Base-by-base conservation (phyloP, 2,113 vertebrate genomes). In the Tricholaema leucomelas region DNA sequence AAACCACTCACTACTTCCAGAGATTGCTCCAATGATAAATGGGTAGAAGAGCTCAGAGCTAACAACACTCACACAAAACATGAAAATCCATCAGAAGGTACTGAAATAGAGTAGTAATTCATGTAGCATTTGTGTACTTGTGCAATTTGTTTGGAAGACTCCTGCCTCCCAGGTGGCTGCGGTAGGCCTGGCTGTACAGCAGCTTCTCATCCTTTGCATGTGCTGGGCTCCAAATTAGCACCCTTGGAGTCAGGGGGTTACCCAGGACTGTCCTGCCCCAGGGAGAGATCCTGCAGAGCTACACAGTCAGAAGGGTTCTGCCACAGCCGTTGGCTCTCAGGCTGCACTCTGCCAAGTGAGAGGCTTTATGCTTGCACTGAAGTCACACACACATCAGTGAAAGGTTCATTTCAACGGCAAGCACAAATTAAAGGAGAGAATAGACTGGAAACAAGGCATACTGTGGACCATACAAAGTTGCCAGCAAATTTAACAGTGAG, bases 341-440 rank as follows among this genome's bases (percentile, higher is more conserved):
- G 2, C 46, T 71, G 15, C 1, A 3, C 33, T 88, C 46, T 58
- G 28, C 14, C 8, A 8, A 17, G 33, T 2, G 10, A 44, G 48
- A 7, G 20, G 11, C 87, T 81, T 79, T 69, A 27, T 67, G 85
- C 9, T 58, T 61, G 66, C 87, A 87, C 75, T 7, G 33, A 80
- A 92, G 72, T 56, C 40, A 44, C 31, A 44, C 31, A 44, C n/a
- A 74, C 66, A 58, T 12, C 40, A 89, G 55, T 2, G 1, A 11
- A 83, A 46, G 23, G 55, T 73, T 93, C 40, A 18, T 70, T 88
- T 86, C 36, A 73, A 30, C 31, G 75, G 8, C 61, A 75, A 87
- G 58, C 23, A 69, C 66, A 92, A 85, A 90, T 71, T 71, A 84
- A 95, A 86, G 30, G 46, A 88, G 46, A 60, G 14, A 92, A 76